phyloP scores from a whole-genome alignment of 2,888 invertebrate species.

The Athalia circularis region DNA sequence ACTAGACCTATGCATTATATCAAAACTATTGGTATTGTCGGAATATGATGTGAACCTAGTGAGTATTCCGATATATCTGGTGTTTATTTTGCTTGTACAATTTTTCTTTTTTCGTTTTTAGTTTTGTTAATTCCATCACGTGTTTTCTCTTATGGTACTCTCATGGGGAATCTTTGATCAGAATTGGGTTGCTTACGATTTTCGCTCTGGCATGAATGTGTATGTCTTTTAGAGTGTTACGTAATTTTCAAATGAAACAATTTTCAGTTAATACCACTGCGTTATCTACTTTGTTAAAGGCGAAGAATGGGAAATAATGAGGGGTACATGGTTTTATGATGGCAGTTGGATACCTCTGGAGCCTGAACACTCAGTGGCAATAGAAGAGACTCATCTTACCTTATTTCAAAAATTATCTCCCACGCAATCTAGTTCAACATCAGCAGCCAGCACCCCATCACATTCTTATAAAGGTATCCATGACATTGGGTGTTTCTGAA shows the following conservation, averaged over 20 bases:
- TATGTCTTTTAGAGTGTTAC: neutral
- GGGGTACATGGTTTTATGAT: slow-evolving; percentile 82
- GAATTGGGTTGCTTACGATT: no score
- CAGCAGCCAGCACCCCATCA: slow-evolving; percentile 62
- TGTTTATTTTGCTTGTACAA: neutral
- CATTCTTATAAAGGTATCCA: slow-evolving; percentile 68
- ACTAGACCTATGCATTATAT: slow-evolving; percentile 43
- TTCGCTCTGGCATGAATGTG: no score
- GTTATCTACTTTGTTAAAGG: slow-evolving; percentile 68
- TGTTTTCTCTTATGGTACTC: no score
- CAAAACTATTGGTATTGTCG: slow-evolving; percentile 35
- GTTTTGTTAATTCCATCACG: no score
- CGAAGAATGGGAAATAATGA: slow-evolving; percentile 77
- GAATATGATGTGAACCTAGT: no score
- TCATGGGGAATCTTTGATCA: no score
- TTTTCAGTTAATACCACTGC: slow-evolving; percentile 27
- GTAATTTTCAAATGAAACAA: neutral
- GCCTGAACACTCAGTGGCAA: slow-evolving; percentile 76
- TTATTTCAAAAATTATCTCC: slow-evolving; percentile 73
- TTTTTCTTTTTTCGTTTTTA: neutral
- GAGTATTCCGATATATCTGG: neutral
- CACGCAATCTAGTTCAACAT: slow-evolving; percentile 60
- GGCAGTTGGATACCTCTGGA: slow-evolving; percentile 81
- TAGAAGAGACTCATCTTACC: slow-evolving; percentile 79
- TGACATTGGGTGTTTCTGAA: neutral